Evolutionary conservation across 2,888 invertebrate species (phyloP), one percentile per base, ranked within the genome.

Genomic region (Piscicola geometra): DNA sequence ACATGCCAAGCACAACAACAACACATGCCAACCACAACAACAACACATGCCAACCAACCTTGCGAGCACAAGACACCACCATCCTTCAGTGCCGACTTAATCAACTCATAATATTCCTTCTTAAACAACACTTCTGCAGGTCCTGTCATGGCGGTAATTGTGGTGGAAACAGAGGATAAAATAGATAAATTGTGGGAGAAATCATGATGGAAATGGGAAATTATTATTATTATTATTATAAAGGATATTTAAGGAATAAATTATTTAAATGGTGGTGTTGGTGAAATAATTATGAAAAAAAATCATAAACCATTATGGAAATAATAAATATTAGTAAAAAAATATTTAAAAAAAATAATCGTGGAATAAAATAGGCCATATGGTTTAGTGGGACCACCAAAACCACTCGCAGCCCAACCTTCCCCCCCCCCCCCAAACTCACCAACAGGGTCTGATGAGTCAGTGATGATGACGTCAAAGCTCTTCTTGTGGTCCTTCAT

Each of bases 391-490:
- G 21, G 15, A 50, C 15, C 15, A 18, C 15, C 52, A 50, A 50
- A 18, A 21, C 15, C 52, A 21, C 15, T 50, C 15, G 15, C 52
- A 50, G 21, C 52, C 15, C 21, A 50, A 50, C n/a, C n/a, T n/a
- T n/a, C n/a, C n/a, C 9, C 9, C n/a, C 9, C 25, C 9, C 66
- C 9, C n/a, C 15, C 21, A 12, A 36, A 67, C 76, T 30, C 41
- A 76, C 1, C 94, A 93, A 97, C 89, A 0, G 98, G 98, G 87
- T 99, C 99, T 60, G 96, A 95, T 79, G 96, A 96, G 85, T 99
- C 99, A 0, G 98, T 99, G 76, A 99, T 96, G 79, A 99, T 95
- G 66, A 99, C 93, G 86, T 99, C 99, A 85, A 94, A 99, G 85
- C 92, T 90, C 60, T 90, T 88, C 76, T 88, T 88, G 83, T 95